Evolutionary conservation across 1,140 invertebrate species (phyloP), one percentile per base, ranked within the genome.

Genomic region (Dendrolimus kikuchii): DNA sequence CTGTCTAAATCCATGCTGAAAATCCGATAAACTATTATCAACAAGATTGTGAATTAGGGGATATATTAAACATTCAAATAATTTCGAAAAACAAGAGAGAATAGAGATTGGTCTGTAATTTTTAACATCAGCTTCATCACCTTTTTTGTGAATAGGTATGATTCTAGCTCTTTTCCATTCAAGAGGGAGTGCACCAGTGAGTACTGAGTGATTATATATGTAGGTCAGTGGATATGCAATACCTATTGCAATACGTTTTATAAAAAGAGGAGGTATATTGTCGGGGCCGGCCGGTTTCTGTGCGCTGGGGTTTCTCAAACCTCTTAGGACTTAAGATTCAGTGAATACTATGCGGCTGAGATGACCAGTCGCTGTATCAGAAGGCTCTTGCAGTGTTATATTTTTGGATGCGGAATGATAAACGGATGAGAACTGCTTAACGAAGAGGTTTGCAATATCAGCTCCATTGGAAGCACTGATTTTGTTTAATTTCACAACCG

Each of bases 81-180:
- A 38, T 45, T 49, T 55, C 4, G 46, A 49, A 38, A 55, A 44
- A 9, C 46, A 42, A 43, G 46, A 49, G 2, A 56, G 9, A 38
- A 56, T 56, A n/a, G 54, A 50, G 37, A 56, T 46, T 8, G 54
- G 49, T 10, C 54, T 37, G 10, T 56, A 56, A 40, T 56, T 56
- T 39, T 5, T 39, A 10, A 46, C 38, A 46, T 46, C 10, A 40
- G 6, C 10, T 23, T 7, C 38, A n/a, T 50, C 49, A 10, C 54
- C 54, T 46, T 56, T 56, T 51, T 56, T 56, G 45, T 46, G 23
- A n/a, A 50, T 6, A 7, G 54, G 54, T 8, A 56, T 5, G 4
- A 56, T 36, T 46, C 39, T 38, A 7, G 54, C 48, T 46, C 38
- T 39, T 8, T 56, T 56, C 48, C 54, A 56, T 10, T 40, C 7